Evolutionary conservation across 2,113 vertebrate genomes (phyloP).

Genomic region (Circaetus gallicus): DNA sequence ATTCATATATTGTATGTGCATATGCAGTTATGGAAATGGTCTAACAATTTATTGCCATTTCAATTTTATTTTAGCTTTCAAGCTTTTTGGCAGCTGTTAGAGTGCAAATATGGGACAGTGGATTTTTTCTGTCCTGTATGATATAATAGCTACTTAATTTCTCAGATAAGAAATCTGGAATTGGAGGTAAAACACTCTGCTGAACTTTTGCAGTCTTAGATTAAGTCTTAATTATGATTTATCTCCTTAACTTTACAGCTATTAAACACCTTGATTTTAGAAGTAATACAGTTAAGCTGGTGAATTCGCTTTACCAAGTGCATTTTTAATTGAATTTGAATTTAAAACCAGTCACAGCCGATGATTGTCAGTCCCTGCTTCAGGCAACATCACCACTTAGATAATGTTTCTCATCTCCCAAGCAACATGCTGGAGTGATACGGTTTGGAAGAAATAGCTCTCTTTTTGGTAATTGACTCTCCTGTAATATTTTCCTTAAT

Average conservation of each 20-base stretch:
- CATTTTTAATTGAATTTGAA: neutral
- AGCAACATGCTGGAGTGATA: neutral
- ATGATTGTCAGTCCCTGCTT: neutral
- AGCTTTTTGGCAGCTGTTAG: neutral
- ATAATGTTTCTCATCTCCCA: neutral
- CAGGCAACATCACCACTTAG: neutral
- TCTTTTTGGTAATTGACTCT: neutral
- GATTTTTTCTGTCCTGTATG: neutral
- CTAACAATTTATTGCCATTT: neutral
- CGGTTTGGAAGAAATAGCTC: neutral
- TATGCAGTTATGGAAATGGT: neutral
- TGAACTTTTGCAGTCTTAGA: neutral
- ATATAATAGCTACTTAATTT: neutral
- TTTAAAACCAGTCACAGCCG: neutral
- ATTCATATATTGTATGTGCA: neutral
- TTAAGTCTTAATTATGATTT: neutral
- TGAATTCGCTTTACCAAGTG: neutral
- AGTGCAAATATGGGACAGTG: neutral
- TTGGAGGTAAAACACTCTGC: neutral
- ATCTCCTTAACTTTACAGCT: neutral
- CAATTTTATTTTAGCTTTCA: neutral
- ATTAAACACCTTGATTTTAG: neutral
- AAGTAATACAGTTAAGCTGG: neutral
- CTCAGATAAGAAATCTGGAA: neutral
- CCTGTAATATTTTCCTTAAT: neutral